Evolutionary conservation across 2,113 vertebrate genomes (phyloP), one percentile per base, ranked within the genome.

Genomic region (Menura novaehollandiae): DNA sequence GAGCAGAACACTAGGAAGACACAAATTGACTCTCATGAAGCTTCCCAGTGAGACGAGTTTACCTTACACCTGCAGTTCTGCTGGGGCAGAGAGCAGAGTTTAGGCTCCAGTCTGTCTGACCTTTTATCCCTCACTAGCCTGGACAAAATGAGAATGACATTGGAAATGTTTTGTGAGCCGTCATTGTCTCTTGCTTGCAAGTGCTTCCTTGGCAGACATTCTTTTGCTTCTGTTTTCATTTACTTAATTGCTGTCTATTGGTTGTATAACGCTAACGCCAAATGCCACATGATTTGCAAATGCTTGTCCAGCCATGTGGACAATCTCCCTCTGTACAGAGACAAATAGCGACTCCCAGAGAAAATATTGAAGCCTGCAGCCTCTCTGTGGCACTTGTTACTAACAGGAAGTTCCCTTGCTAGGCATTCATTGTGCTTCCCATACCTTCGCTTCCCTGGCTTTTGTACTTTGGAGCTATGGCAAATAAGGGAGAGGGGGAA

Each of bases 211-310:
- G 1, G 37, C 88, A 94, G 47, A 52, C 55, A n/a, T 86, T 88
- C 67, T 53, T 93, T 90, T 95, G 64, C 91, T 84, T 95, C 79
- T 88, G 49, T 85, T 93, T 89, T 93, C 52, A 68, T 91, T 90
- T 52, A 60, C 26, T 84, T 86, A 89, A 78, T 94, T 95, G 69
- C 91, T 91, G 22, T 82, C 76, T 94, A 2, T 81, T 67, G 72
- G 68, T 91, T 96, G 53, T 49, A 4, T 92, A 93, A 93, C 23
- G 16, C 32, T 75, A 53, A 91, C 81, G 60, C 76, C 85, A 91
- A 93, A 68, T 83, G 66, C 82, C 83, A 85, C 60, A 68, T 93
- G 86, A 89, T 95, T 91, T 87, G 66, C 82, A 89, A 85, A 79
- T 77, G 62, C 76, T 88, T 88, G 59, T 89, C 73, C 60, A 93